Evolutionary conservation across 2,113 vertebrate species (phyloP).

Genomic region (Laticauda laticaudata): DNA sequence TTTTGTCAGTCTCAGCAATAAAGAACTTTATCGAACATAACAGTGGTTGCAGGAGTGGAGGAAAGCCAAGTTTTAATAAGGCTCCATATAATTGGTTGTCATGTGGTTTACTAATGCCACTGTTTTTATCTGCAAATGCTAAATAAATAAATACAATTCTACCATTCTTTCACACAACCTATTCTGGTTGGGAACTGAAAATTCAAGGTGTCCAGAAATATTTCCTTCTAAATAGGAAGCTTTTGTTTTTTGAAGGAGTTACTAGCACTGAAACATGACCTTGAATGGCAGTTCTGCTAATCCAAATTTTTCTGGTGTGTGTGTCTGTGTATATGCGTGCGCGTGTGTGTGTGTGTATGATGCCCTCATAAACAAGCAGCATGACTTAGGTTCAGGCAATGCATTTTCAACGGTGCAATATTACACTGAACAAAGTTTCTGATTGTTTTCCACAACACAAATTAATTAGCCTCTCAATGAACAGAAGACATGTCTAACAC

Average conservation of each 20-base stretch:
- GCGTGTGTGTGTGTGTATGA: constrained; percentile 20
- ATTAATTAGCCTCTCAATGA: constrained; percentile 11
- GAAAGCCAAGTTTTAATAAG: background rate
- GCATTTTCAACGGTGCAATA: background rate
- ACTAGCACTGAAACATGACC: constrained; percentile 68
- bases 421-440: constrained; percentile 3
- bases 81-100: background rate
- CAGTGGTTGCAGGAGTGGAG: background rate
- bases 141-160: background rate
- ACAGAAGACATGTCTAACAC: constrained; percentile 28
- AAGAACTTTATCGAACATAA: background rate
- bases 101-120: background rate
- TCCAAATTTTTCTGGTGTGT: constrained; percentile 48
- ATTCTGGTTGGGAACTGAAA: background rate
- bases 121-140: background rate
- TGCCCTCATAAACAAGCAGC: background rate
- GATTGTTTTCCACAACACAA: background rate
- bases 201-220: constrained; percentile 14
- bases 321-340: constrained; percentile 43
- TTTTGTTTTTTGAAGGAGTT: constrained; percentile 49
- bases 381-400: background rate
- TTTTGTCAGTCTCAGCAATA: background rate
- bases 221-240: constrained; percentile 38
- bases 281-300: constrained; percentile 68
- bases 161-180: background rate